phyloP scores from a whole-genome alignment of 2,888 invertebrate genomes.

The Xestia ashworthii region DNA sequence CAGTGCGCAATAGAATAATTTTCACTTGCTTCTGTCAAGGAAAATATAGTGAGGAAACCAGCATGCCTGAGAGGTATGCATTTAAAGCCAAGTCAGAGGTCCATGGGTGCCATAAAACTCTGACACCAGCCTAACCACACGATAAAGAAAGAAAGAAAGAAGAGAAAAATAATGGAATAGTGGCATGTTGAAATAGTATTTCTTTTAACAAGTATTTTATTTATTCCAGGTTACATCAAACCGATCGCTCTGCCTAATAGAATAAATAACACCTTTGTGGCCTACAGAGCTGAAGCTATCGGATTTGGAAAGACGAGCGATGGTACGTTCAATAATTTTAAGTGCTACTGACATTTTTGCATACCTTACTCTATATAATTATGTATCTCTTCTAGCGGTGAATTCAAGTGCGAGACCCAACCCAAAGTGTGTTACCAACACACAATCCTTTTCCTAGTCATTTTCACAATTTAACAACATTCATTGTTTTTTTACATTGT shows the following conservation, averaged over 20 bases:
- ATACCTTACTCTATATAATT: background rate
- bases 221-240: conserved; percentile 58
- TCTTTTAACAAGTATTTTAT: background rate
- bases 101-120: no score
- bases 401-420: background rate
- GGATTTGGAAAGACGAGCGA: conserved; percentile 65
- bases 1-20: no score
- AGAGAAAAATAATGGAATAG: background rate
- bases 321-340: conserved; percentile 18
- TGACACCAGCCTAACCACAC: no score
- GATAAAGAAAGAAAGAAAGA: no score
- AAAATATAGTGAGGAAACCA: no score
- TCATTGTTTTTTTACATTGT: background rate
- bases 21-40: no score
- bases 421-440: no score
- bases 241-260: conserved; percentile 61
- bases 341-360: background rate
- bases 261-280: conserved; percentile 41
- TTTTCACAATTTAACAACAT: no score
- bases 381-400: background rate
- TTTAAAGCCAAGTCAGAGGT: no score
- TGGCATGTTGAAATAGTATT: no score
- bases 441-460: background rate
- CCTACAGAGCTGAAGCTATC: conserved; percentile 52
- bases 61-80: no score